Evolutionary conservation across 1,140 invertebrate genomes (phyloP), one percentile per base, ranked within the genome.

Genomic region (Anadara kagoshimensis): DNA sequence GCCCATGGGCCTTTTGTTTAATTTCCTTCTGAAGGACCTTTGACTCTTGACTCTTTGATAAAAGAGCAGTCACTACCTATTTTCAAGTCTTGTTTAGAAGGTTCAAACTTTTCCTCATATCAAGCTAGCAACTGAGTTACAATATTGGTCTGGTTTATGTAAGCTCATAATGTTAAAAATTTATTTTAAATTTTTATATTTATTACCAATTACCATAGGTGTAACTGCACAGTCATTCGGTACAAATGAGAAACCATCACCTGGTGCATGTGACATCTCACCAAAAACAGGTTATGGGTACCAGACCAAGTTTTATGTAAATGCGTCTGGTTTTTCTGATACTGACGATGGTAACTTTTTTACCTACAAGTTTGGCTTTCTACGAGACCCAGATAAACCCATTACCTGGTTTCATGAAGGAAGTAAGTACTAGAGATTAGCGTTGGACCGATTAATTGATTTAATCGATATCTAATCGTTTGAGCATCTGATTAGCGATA

Each of bases 291-390:
- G 79, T 22, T 43, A 62, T 12, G 76, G 75, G 4, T 75, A 73
- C 66, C 59, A 72, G 10, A 76, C 73, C n/a, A 76, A 71, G 24
- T 81, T 78, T 57, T 41, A 41, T 29, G 63, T 77, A 11, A 41
- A 26, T 18, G 66, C 51, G 8, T 58, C 36, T 24, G 65, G 57
- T n/a, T 79, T 73, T 29, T 49, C 20, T 24, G 77, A 79, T 22
- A 45, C 59, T 36, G 77, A 79, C 49, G 54, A 72, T 24, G 73
- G 77, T 3, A 26, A 22, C 18, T 62, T 57, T 14, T 69, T 65
- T n/a, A 20, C 56, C 26, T 79, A 79, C 51, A 79, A 79, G 66
- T 79, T 75, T 73, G 77, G 77, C 5, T 79, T 66, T 45, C 56
- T 45, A 47, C 11, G 63, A 43, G 69, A 79, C n/a, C 22, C 49